Conservation (phyloP, 1,140 invertebrate genomes). For the Hyles euphorbiae region DNA sequence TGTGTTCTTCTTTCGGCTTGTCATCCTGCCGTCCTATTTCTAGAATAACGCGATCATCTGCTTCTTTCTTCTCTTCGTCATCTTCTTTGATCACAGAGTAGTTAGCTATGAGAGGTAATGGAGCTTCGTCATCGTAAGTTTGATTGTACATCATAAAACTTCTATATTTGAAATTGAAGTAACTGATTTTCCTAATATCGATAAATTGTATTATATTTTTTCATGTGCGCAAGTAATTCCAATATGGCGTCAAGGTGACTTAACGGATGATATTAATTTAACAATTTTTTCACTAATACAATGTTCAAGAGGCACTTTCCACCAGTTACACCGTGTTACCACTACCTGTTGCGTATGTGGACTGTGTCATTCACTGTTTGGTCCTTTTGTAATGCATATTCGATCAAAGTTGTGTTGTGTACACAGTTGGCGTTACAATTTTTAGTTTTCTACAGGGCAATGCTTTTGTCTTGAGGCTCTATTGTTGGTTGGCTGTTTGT, state of each 20-base stretch:
- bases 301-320: neutral
- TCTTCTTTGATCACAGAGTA: slow-evolving; percentile 56
- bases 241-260: neutral
- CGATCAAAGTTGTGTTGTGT: slow-evolving; percentile 61
- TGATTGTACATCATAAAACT: slow-evolving; percentile 48
- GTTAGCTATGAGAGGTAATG: slow-evolving; percentile 53
- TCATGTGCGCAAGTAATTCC: neutral
- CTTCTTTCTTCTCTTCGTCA: slow-evolving; percentile 46
- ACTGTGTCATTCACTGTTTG: slow-evolving; percentile 63
- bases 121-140: slow-evolving; percentile 51
- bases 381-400: slow-evolving; percentile 69
- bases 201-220: too few species aligned
- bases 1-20: slow-evolving; percentile 57
- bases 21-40: slow-evolving; percentile 69
- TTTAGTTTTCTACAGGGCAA: slow-evolving; percentile 44
- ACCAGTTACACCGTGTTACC: slow-evolving; percentile 20
- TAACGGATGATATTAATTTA: neutral
- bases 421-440: slow-evolving; percentile 58
- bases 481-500: slow-evolving; percentile 32
- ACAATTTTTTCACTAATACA: neutral
- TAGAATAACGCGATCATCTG: slow-evolving; percentile 61
- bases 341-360: slow-evolving; percentile 40
- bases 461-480: slow-evolving; percentile 30
- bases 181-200: too few species aligned
- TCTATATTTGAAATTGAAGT: too few species aligned